Evolutionary conservation across 2,113 vertebrate species (phyloP), one percentile per base, ranked within the genome.

Genomic region (Delphinus delphis): DNA sequence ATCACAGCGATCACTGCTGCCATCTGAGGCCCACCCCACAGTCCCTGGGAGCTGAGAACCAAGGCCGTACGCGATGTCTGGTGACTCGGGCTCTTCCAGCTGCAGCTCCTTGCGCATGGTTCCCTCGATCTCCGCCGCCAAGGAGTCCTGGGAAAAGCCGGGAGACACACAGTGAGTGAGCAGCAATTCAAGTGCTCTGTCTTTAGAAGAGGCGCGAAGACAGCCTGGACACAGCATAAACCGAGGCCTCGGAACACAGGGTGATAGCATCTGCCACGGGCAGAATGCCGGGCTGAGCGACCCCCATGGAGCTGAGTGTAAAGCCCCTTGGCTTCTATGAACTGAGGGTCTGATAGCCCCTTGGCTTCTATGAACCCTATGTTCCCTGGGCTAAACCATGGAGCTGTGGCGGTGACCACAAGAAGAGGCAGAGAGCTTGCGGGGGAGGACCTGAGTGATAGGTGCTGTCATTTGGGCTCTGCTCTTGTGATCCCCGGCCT

Each of bases 51-150:
- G 36, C 50, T 65, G 0, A 47, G 79, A 47, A 23, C 13, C 1
- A 14, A 14, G 82, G 74, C 53, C 98, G 0, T 99, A 99, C 99
- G 98, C 98, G n/a, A 99, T 98, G 88, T 99, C 99, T 55, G 99
- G 99, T 63, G 99, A 99, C 41, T 99, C 99, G 0, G 99, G 99
- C 87, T 99, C 99, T 96, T 99, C 99, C 98, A 99, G 98, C 98
- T 99, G 99, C 55, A 99, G 99, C 84, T 99, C 99, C 97, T 99
- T 99, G 93, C 99, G 99, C 99, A 99, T 99, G 15, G 99, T 99
- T 26, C 99, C 99, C 98, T 99, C 99, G 84, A 99, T 99, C 98
- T 99, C 99, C 11, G 99, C 99, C 41, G 99, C 99, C 98, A 99
- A 97, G 53, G 99, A 99, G 98, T 99, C 99, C 99, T 99, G 98